Evolutionary conservation across 2,113 vertebrate genomes (phyloP).

Genomic region (Monarcha castaneiventris): DNA sequence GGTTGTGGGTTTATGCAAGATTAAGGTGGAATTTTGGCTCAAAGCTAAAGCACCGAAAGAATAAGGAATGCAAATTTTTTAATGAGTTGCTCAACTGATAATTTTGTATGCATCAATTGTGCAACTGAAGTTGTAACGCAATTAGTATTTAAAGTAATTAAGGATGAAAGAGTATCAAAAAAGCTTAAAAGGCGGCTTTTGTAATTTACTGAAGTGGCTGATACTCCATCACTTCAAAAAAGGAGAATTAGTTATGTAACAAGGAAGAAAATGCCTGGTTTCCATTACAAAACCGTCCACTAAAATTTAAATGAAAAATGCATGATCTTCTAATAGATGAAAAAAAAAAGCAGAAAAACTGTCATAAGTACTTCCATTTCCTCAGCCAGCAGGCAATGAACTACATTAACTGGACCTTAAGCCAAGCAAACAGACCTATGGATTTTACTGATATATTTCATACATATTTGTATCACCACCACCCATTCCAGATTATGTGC

Average conservation of each 20-base stretch:
- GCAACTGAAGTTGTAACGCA: conserved; percentile 20
- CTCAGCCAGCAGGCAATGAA: not conserved
- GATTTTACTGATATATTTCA: not conserved
- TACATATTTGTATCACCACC: not conserved
- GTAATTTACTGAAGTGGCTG: not conserved
- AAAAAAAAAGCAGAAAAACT: not conserved
- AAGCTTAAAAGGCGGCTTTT: not conserved
- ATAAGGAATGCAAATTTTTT: not conserved
- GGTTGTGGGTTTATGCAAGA: not conserved
- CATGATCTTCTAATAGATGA: not conserved
- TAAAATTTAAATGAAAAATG: not conserved
- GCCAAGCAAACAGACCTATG: not conserved
- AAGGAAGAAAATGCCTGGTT: not conserved
- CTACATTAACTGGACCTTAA: not conserved
- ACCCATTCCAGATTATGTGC: not conserved
- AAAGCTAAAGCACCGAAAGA: not conserved
- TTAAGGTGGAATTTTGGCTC: not conserved
- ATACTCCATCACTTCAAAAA: conserved; percentile 15
- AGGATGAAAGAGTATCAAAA: not conserved
- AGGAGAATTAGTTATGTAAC: not conserved
- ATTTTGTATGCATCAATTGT: not conserved
- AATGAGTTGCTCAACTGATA: not conserved
- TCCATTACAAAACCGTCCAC: not conserved
- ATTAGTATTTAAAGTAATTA: conserved; percentile 47
- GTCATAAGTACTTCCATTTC: not conserved